Evolutionary conservation across 2,888 invertebrate genomes (phyloP).

Genomic region (Gymnoscelis rufifasciata): DNA sequence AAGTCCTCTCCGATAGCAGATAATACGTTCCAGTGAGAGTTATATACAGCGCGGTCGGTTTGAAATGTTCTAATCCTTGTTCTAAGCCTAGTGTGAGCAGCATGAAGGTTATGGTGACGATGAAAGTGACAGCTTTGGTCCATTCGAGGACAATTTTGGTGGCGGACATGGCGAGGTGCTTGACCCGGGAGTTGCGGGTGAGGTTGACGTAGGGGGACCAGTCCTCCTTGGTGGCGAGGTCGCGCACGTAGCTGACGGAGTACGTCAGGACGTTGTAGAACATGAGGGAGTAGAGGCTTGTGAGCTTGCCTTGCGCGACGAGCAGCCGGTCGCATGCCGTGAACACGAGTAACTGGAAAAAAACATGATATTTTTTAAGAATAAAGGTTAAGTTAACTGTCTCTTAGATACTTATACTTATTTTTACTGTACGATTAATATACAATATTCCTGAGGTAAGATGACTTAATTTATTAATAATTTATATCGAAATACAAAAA

Average conservation of each 20-base stretch:
- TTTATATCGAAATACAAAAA: too few species aligned
- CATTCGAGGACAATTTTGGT: constrained; percentile 89
- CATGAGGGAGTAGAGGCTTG: constrained; percentile 87
- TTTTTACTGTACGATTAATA: too few species aligned
- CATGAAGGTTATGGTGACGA: constrained; percentile 87
- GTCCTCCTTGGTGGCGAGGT: constrained; percentile 85
- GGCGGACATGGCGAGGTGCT: constrained; percentile 89
- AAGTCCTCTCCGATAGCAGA: constrained; percentile 84
- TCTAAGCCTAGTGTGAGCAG: constrained; percentile 86
- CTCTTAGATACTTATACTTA: too few species aligned
- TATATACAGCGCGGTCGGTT: constrained; percentile 83
- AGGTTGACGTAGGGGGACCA: constrained; percentile 88
- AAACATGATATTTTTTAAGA: background rate
- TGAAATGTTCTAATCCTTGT: constrained; percentile 86
- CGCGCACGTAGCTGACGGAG: constrained; percentile 86
- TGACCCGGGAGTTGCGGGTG: constrained; percentile 84
- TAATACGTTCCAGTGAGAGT: constrained; percentile 84
- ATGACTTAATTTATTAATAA: too few species aligned
- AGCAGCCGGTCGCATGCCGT: constrained; percentile 84
- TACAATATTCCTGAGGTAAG: too few species aligned
- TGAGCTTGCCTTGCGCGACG: constrained; percentile 79
- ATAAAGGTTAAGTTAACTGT: too few species aligned
- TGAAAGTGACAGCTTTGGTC: constrained; percentile 89
- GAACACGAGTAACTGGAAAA: constrained; percentile 83
- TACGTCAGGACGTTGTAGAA: constrained; percentile 90